Conservation (phyloP, 2,888 invertebrate species). For the Pterobdella sp. region DNA sequence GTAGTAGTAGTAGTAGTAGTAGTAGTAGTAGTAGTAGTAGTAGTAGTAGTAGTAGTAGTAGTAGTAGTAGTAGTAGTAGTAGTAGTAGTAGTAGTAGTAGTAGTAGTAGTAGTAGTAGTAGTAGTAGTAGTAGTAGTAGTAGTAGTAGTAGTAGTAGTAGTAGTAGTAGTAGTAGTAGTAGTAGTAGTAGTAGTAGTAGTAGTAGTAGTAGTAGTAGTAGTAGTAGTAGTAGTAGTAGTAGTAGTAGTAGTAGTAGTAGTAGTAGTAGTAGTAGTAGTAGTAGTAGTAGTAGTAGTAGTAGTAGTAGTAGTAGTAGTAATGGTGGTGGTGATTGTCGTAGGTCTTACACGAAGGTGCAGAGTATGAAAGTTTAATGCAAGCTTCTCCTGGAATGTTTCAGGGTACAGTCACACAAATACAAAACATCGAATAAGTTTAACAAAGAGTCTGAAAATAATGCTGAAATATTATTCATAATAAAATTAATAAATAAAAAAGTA, state of each 20-base stretch:
- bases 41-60: slow-evolving; percentile 15
- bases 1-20: slow-evolving; percentile 16
- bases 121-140: slow-evolving; percentile 16
- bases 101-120: slow-evolving; percentile 15
- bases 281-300: slow-evolving; percentile 11
- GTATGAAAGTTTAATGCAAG: too few relatives aligned
- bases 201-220: slow-evolving; percentile 16
- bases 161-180: slow-evolving; percentile 11
- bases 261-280: slow-evolving; percentile 13
- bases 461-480: not conserved
- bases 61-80: slow-evolving; percentile 16
- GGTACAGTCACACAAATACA: not conserved
- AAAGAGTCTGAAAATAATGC: not conserved
- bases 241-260: slow-evolving; percentile 13
- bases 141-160: slow-evolving; percentile 13
- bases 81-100: slow-evolving; percentile 16
- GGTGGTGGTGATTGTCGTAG: not conserved
- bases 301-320: slow-evolving; percentile 10
- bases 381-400: too few relatives aligned
- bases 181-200: slow-evolving; percentile 16
- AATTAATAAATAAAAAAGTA: too few relatives aligned
- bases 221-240: slow-evolving; percentile 15
- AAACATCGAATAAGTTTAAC: not conserved
- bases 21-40: slow-evolving; percentile 16
- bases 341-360: not conserved